Evolutionary conservation across 2,797 vertebrate genomes (phyloP), one percentile per base, ranked within the genome.

Genomic region (Dendrocincla tyrannina): DNA sequence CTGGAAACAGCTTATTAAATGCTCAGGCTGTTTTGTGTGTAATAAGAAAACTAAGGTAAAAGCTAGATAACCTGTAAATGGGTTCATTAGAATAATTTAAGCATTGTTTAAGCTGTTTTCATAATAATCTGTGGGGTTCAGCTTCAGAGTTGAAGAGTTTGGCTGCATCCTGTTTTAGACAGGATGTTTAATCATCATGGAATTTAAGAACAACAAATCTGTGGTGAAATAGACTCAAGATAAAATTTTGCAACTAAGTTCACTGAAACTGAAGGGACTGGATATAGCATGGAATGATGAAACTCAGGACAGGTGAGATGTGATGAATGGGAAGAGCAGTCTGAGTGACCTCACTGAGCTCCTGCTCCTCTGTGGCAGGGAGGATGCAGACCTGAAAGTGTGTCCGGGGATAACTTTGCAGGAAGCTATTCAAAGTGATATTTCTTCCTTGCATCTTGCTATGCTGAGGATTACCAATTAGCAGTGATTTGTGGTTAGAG

Each of bases 401-500:
- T 33, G 20, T 23, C 41, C 8, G 20, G 42, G 39, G 35, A 17
- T 49, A 74, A 41, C 59, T 59, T 46, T 47, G 52, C 59, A 79
- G 59, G 66, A 67, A 73, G 25, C 23, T 66, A 2, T 27, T 59
- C 44, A 30, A 49, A 79, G 47, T 11, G 5, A 8, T 35, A 13
- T 41, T 68, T 90, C 52, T 89, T 44, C 15, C 41, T 66, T 59
- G 70, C 58, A 41, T 70, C 63, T 92, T 83, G 56, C 50, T 75
- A 13, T 68, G 42, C 67, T 46, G 41, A 37, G 69, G 37, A 68
- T 72, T 88, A 58, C 86, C 62, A 88, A 83, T 90, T 89, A 91
- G 66, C 56, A 77, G 85, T 78, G 91, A 93, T 94, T 81, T 93
- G 68, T 81, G 44, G 55, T 88, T 81, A 86, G 74, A 85, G 46